phyloP scores from a whole-genome alignment of 2,888 invertebrate genomes.

The Erebia palarica region DNA sequence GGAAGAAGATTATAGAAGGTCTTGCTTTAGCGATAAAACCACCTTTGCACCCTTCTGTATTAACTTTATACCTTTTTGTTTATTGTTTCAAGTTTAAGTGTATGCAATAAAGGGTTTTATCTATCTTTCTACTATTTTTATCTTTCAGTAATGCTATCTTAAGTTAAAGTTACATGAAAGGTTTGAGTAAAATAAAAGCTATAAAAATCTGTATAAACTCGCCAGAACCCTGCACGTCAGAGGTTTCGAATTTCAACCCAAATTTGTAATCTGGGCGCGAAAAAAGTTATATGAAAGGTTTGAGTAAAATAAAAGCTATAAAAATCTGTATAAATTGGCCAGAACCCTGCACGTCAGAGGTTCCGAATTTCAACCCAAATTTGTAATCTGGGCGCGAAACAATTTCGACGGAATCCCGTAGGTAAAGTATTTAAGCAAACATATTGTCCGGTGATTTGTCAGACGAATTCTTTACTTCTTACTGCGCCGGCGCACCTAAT shows the following conservation, averaged over 20 bases:
- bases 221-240: neutral
- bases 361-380: conserved; percentile 15
- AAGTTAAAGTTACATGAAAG: neutral
- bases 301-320: no score
- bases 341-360: neutral
- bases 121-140: no score
- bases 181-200: conserved; percentile 1
- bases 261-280: conserved; percentile 36
- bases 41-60: no score
- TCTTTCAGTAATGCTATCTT: no score
- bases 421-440: conserved; percentile 53
- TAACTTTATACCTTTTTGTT: no score
- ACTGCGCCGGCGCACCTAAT: conserved; percentile 64
- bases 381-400: conserved; percentile 37
- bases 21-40: no score
- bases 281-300: no score
- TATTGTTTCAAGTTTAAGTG: no score
- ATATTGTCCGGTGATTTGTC: conserved; percentile 79
- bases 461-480: conserved; percentile 69
- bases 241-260: neutral
- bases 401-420: conserved; percentile 44
- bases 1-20: no score
- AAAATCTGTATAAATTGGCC: no score
- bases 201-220: neutral
- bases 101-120: no score